Evolutionary conservation across 2,888 invertebrate genomes (phyloP).

Genomic region (Lissonota sp.): DNA sequence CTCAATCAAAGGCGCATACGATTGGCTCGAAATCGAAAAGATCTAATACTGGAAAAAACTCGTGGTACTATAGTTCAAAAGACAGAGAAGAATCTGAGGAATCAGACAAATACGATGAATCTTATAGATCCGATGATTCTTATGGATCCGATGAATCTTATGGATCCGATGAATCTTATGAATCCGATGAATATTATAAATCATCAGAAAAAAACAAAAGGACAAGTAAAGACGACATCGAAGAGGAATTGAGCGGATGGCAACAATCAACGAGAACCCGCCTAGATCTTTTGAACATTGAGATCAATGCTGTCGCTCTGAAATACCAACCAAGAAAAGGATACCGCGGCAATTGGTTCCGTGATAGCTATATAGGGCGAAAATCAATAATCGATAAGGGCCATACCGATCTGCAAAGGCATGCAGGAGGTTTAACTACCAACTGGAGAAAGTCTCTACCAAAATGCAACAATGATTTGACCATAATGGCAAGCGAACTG

Average conservation of each 20-base stretch:
- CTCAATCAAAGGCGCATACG: background rate
- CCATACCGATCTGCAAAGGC: constrained; percentile 1
- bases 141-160: background rate
- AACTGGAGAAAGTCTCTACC: constrained; percentile 21
- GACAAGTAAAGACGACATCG: background rate
- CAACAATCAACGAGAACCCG: background rate
- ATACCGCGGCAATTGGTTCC: constrained; percentile 1
- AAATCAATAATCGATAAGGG: constrained; percentile 2
- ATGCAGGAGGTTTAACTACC: constrained; percentile 5
- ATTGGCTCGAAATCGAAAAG: background rate
- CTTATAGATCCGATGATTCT: too few relatives aligned
- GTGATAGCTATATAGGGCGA: constrained; percentile 13
- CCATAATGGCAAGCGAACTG: background rate
- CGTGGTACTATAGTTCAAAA: background rate
- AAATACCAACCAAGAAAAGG: background rate
- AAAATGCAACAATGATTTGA: constrained; percentile 22
- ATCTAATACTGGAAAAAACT: background rate
- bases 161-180: background rate
- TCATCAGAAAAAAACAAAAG: background rate
- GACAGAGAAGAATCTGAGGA: constrained; percentile 2
- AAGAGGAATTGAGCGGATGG: background rate
- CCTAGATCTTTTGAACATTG: constrained; percentile 9
- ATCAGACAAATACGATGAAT: background rate
- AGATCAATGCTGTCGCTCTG: constrained; percentile 17
- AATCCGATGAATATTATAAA: background rate